Base-by-base conservation (phyloP, 2,888 invertebrate species). In the Cepaea hortensis region DNA sequence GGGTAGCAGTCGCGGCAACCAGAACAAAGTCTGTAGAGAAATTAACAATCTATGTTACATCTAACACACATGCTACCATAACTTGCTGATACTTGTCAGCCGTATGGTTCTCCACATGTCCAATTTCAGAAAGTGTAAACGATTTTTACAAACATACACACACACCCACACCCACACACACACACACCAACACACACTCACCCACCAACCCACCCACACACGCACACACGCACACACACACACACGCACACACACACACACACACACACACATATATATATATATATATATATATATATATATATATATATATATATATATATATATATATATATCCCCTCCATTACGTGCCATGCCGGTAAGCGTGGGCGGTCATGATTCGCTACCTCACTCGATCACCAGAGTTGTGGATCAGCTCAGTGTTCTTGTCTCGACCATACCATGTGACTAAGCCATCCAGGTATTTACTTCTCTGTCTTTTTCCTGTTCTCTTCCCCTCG, bases 1-100 rank as follows among this genome's bases (percentile, higher is more conserved):
- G n/a, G 87, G 87, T 15, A 87, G 18, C 20, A 72, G 68, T 23
- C 35, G 35, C 3, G 88, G 88, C 75, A 87, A 77, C 88, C 88
- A 88, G 86, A 87, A 88, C 68, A 88, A 48, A 23, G 83, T 70
- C 88, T 88, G 75, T 11, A 79, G 75, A 82, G 23, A 76, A 9
- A 76, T 18, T 23, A 72, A 55, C 23, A 15, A 83, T 55, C n/a
- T 1, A 35, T 20, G 9, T 68, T 35, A 5, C n/a, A 7, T 70
- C 3, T 15, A 15, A n/a, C 70, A n/a, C 7, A 20, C 20, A 70
- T n/a, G n/a, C 35, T 35, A 35, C 35, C 35, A 35, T 35, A 35
- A 35, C 35, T 35, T 35, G 35, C 35, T 35, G 35, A 70, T 70
- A n/a, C n/a, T 7, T 20, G 7, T 70, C 13, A 9, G 2, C 9